Percentiles rank a stretch among this genome's conserved stretches.
Conservation (phyloP, 2,797 vertebrate species). For the Phataginus tricuspis region DNA sequence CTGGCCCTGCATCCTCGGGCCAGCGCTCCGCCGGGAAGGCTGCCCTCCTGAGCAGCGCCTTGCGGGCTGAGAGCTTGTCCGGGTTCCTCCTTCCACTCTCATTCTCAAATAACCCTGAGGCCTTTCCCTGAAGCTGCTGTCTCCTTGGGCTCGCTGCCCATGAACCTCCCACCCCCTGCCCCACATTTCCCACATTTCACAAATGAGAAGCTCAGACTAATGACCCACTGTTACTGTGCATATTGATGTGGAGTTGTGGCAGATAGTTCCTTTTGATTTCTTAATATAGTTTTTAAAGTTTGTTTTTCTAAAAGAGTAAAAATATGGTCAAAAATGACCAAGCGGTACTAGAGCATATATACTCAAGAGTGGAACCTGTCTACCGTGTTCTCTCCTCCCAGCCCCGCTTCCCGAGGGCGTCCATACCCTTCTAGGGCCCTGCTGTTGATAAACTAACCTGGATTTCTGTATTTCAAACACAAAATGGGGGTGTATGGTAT, state of each 20-base stretch:
- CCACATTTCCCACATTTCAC: rapidly evolving
- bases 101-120: rapidly evolving
- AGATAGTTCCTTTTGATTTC: not conserved
- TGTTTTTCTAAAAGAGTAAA: not conserved
- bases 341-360: no score
- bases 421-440: rapidly evolving
- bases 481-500: rapidly evolving
- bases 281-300: not conserved
- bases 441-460: rapidly evolving
- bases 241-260: not conserved
- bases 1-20: not conserved
- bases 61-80: no score
- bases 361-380: rapidly evolving
- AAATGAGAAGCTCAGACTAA: not conserved
- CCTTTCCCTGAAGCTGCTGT: no score
- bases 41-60: rapidly evolving
- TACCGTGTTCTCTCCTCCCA: not conserved
- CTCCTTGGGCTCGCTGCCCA: no score
- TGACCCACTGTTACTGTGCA: rapidly evolving
- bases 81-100: rapidly evolving
- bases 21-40: no score
- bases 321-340: not conserved
- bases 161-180: rapidly evolving
- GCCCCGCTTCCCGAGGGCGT: rapidly evolving
- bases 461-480: not conserved